Conservation (phyloP, 1,140 invertebrate genomes). For the Nomia melanderi region DNA sequence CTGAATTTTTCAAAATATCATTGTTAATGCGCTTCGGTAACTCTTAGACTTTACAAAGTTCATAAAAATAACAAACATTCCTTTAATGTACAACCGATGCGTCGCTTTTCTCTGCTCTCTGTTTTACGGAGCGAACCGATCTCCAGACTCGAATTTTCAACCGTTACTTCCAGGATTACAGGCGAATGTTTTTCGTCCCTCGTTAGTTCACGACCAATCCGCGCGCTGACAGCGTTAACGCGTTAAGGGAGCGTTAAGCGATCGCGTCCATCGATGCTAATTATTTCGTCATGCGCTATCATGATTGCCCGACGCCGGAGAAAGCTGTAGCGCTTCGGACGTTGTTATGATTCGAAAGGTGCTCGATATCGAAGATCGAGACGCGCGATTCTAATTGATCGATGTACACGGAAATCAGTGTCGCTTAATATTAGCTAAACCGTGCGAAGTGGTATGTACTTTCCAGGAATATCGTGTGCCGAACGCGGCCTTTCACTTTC, state of each 20-base stretch:
- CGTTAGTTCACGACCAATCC: slow-evolving; percentile 11
- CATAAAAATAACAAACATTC: no score
- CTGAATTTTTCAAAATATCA: no score
- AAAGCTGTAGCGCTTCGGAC: slow-evolving; percentile 12
- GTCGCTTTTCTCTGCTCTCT: no score
- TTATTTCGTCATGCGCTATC: slow-evolving; percentile 40
- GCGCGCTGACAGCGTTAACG: slow-evolving; percentile 5
- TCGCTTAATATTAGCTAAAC: neutral
- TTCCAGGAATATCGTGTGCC: no score
- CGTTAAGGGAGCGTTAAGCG: slow-evolving; percentile 15
- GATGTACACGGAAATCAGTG: neutral
- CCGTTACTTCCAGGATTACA: neutral
- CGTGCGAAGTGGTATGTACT: no score
- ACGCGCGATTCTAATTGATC: neutral
- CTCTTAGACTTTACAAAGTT: no score
- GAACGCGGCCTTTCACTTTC: no score
- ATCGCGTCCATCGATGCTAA: slow-evolving; percentile 34
- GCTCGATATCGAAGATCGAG: slow-evolving; percentile 22
- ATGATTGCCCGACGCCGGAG: slow-evolving; percentile 27
- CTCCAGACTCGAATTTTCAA: neutral
- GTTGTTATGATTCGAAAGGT: slow-evolving; percentile 36
- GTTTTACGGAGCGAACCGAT: no score
- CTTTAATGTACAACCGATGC: no score
- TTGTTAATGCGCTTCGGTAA: no score
- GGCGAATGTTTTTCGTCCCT: neutral